phyloP scores from a whole-genome alignment of 1,140 invertebrate species.

The Aphelenchoides avenae region DNA sequence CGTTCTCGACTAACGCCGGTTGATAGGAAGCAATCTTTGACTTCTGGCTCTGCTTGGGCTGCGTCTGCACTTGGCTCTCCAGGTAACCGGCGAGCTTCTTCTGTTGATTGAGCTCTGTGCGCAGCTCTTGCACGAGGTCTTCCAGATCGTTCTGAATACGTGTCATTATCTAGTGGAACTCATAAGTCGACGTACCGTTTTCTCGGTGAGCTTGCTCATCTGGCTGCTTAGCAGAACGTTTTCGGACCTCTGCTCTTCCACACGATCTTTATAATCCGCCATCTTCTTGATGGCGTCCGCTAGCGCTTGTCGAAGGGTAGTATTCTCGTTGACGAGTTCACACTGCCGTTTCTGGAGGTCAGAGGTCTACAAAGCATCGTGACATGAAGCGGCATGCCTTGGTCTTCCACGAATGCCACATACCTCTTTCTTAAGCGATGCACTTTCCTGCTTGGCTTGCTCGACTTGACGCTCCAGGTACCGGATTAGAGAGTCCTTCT shows the following conservation, averaged over 20 bases:
- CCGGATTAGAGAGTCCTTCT: slow-evolving; percentile 28
- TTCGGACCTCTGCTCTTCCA: slow-evolving; percentile 9
- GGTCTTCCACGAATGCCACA: slow-evolving; percentile 1
- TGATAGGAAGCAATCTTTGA: slow-evolving; percentile 6
- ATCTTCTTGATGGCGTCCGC: slow-evolving; percentile 35
- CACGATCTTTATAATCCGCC: slow-evolving; percentile 21
- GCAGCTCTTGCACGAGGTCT: slow-evolving; percentile 28
- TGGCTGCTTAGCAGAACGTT: neutral
- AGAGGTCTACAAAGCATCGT: neutral
- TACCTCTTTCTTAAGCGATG: slow-evolving; percentile 14
- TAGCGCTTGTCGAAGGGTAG: slow-evolving; percentile 20
- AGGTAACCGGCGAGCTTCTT: slow-evolving; percentile 34
- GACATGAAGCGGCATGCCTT: neutral
- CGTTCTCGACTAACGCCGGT: neutral
- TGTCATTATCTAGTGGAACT: neutral
- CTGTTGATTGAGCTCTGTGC: slow-evolving; percentile 29
- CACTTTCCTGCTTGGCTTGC: slow-evolving; percentile 20
- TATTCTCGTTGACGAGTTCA: slow-evolving; percentile 31
- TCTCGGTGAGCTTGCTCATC: neutral
- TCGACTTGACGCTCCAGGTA: slow-evolving; percentile 26
- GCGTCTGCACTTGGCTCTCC: slow-evolving; percentile 35
- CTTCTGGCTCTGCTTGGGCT: slow-evolving; percentile 41
- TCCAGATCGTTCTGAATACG: slow-evolving; percentile 18
- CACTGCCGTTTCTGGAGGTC: slow-evolving; percentile 27
- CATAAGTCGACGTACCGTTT: neutral